These are phyloP conservation scores for Corapipo altera DNA, from an alignment of 2,113 vertebrate species.

Conservation along the genomic window DNA sequence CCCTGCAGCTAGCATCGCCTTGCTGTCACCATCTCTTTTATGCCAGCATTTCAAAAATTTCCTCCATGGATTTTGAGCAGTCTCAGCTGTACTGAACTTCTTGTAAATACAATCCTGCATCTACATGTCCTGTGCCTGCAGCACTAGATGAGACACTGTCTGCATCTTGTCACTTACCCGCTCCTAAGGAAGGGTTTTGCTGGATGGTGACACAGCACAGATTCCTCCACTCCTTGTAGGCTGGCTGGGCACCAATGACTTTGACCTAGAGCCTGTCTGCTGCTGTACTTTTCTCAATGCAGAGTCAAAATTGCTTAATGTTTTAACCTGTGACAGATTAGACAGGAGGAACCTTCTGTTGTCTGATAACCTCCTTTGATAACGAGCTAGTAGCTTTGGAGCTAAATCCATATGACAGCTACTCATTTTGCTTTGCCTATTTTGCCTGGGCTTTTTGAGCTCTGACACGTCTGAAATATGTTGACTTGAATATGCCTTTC, in stretches of 20 bases:
- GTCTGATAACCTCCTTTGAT: neutral
- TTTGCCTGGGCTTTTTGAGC: neutral
- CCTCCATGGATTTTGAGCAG: slow-evolving; percentile 1
- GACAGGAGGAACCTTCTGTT: neutral
- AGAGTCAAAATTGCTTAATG: neutral
- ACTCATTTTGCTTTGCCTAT: neutral
- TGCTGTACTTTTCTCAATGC: neutral
- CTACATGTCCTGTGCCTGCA: slow-evolving; percentile 1
- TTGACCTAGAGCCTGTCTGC: neutral
- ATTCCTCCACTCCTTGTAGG: neutral
- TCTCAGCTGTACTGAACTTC: neutral
- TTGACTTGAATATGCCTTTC: neutral
- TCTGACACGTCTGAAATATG: neutral
- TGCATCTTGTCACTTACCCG: neutral
- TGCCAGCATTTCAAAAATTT: slow-evolving; percentile 32
- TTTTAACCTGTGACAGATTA: neutral
- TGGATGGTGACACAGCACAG: neutral
- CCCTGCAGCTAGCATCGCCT: neutral
- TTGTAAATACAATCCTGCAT: neutral
- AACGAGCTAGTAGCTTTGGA: neutral
- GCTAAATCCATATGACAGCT: neutral
- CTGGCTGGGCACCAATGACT: neutral
- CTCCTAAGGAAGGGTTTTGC: neutral
- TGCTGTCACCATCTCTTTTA: slow-evolving; percentile 10
- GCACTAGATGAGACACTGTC: neutral